phyloP scores from a whole-genome alignment of 2,113 vertebrate species.

The Heptranchias perlo region DNA sequence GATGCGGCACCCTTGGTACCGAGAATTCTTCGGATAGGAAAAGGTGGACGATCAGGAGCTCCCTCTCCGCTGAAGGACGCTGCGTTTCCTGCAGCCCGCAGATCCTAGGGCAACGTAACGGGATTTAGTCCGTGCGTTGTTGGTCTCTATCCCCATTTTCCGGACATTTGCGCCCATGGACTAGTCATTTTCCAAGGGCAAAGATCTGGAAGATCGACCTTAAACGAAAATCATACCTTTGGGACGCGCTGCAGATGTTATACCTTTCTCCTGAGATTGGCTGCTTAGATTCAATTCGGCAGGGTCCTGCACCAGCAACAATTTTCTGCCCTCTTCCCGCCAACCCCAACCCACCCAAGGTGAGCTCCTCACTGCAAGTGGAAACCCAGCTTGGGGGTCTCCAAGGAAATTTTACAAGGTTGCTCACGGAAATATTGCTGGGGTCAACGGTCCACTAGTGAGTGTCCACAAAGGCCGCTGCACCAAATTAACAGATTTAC shows the following conservation, averaged over 20 bases:
- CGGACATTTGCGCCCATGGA: background rate
- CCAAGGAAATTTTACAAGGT: background rate
- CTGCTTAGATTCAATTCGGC: background rate
- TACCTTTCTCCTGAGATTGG: background rate
- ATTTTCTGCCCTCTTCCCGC: background rate
- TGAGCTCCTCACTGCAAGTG: background rate
- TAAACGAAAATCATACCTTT: too few species aligned
- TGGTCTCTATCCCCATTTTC: background rate
- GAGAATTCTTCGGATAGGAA: too few species aligned
- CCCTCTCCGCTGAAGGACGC: too few species aligned
- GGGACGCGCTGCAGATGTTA: too few species aligned
- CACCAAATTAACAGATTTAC: background rate
- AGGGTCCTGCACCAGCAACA: background rate
- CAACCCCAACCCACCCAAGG: too few species aligned
- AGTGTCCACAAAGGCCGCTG: background rate
- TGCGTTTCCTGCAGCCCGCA: background rate
- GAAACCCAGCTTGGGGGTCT: background rate
- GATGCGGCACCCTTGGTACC: too few species aligned
- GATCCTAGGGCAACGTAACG: background rate
- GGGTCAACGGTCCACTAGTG: background rate
- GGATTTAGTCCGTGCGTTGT: background rate
- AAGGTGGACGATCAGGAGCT: background rate
- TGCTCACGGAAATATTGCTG: background rate
- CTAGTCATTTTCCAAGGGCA: background rate
- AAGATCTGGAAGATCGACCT: background rate